A percentile compares a stretch with the other conserved stretches of the same genome.
Conservation (phyloP, 1,140 invertebrate species). For the Ylistrum balloti region DNA sequence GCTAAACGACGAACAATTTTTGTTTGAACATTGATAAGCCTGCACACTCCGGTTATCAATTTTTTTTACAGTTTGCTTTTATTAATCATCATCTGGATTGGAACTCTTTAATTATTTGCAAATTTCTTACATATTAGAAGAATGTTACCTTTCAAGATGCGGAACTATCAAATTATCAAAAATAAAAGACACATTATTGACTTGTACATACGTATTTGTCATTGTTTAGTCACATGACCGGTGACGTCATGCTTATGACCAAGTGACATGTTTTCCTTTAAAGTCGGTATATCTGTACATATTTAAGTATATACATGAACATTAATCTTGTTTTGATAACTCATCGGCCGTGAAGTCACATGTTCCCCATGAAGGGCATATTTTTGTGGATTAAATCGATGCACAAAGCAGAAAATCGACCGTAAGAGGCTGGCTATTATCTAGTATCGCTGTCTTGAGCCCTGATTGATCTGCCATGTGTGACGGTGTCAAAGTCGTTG, state of each 20-base stretch:
- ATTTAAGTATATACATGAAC: neutral
- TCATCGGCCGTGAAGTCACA: neutral
- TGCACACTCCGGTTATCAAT: no score
- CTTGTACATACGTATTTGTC: neutral
- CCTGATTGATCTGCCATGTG: conserved; percentile 40
- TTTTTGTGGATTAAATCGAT: neutral
- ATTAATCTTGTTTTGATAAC: conserved; percentile 35
- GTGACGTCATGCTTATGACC: neutral
- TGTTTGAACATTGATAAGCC: no score
- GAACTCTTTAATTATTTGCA: no score
- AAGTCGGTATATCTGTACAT: neutral
- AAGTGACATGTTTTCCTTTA: neutral
- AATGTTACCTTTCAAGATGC: no score
- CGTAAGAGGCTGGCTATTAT: neutral
- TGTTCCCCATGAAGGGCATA: neutral
- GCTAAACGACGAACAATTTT: neutral
- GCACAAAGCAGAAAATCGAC: neutral
- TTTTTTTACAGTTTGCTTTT: no score
- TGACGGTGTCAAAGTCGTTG: conserved; percentile 54
- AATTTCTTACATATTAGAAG: no score
- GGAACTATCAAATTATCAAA: no score
- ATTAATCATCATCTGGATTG: no score
- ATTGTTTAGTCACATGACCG: neutral
- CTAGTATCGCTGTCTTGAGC: neutral
- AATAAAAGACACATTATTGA: no score